phyloP scores from a whole-genome alignment of 1,140 invertebrate species.

The Drosophila lini region DNA sequence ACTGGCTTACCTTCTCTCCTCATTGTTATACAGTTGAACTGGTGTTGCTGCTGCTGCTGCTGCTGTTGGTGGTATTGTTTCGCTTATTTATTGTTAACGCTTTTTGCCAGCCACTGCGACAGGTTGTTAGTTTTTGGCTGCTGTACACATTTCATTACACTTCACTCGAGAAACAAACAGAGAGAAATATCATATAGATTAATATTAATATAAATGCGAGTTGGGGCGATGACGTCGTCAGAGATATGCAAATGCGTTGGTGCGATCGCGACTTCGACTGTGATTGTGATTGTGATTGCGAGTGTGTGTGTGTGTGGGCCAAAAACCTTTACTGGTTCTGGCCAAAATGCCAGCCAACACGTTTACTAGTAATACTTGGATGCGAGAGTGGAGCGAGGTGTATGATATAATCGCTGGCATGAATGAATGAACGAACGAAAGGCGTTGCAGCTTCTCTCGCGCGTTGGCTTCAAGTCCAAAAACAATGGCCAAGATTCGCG shows the following conservation, averaged over 20 bases:
- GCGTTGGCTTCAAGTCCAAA: constrained; percentile 16
- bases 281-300: not conserved
- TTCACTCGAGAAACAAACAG: constrained; percentile 55
- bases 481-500: constrained; percentile 32
- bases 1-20: constrained; percentile 81
- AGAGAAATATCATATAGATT: constrained; percentile 30
- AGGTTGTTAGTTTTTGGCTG: constrained; percentile 73
- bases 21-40: constrained; percentile 77
- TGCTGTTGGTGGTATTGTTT: constrained; percentile 64
- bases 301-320: constrained; percentile 40
- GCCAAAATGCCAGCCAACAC: constrained; percentile 77
- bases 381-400: constrained; percentile 16
- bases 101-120: constrained; percentile 75
- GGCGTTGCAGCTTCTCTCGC: constrained; percentile 68
- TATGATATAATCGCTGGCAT: constrained; percentile 72
- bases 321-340: constrained; percentile 64
- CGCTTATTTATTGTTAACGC: constrained; percentile 80
- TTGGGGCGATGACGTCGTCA: constrained; percentile 54
- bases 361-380: constrained; percentile 13
- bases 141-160: constrained; percentile 77
- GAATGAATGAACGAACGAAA: constrained; percentile 71
- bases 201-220: constrained; percentile 33
- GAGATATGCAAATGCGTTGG: constrained; percentile 47
- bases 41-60: constrained; percentile 37
- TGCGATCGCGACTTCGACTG: constrained; percentile 12